These are phyloP conservation scores for Trichacis sp. DNA, from an alignment of 2,888 invertebrate genomes.

Conservation along the genomic window DNA sequence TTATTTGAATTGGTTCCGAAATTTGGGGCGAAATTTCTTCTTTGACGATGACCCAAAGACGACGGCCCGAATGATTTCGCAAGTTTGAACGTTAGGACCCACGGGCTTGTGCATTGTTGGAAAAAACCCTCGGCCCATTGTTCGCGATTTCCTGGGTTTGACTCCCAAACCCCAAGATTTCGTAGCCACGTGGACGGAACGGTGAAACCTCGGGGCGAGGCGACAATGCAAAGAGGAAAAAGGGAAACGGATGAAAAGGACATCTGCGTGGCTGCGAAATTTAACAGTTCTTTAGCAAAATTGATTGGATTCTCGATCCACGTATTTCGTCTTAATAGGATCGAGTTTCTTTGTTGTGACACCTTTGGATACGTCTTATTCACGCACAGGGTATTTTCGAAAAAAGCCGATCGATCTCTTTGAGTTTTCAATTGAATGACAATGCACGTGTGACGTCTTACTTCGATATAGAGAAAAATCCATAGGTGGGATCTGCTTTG, in stretches of 20 bases:
- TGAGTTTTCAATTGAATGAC: no score
- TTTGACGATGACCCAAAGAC: not conserved
- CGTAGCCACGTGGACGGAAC: not conserved
- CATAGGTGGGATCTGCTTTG: no score
- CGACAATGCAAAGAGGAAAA: not conserved
- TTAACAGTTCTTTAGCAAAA: constrained; percentile 33
- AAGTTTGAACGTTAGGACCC: not conserved
- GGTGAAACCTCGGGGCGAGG: not conserved
- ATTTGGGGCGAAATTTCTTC: not conserved
- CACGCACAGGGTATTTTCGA: constrained; percentile 9
- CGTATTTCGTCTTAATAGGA: constrained; percentile 32
- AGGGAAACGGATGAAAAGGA: not conserved
- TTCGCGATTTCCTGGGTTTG: not conserved
- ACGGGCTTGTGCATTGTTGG: not conserved
- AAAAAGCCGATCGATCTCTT: not conserved
- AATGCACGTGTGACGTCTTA: no score
- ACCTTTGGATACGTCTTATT: constrained; percentile 34
- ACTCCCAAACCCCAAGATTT: not conserved
- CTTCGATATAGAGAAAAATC: no score
- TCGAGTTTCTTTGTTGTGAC: constrained; percentile 28
- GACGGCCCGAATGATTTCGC: not conserved
- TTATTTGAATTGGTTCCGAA: no score
- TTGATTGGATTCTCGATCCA: constrained; percentile 32
- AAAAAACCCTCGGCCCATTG: not conserved
- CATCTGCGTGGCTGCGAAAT: constrained; percentile 40